phyloP scores from a whole-genome alignment of 2,797 vertebrate species.

The Epinephelus awoara region DNA sequence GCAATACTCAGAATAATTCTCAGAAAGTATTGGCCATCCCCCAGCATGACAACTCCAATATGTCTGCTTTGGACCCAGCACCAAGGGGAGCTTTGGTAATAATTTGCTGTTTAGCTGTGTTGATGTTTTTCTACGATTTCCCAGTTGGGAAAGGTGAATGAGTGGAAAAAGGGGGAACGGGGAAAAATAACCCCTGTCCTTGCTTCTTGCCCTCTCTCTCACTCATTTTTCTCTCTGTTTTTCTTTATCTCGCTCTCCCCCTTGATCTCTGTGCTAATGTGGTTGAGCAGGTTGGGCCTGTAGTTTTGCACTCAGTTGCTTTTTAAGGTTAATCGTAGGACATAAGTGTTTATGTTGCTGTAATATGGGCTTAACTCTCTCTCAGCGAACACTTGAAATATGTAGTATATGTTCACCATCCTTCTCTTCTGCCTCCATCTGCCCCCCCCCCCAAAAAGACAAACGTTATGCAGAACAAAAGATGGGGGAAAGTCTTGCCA shows the following conservation, averaged over 20 bases:
- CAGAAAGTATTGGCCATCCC: conserved; percentile 68
- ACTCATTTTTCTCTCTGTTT: conserved; percentile 50
- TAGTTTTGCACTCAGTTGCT: conserved; percentile 83
- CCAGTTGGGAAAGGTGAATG: conserved; percentile 78
- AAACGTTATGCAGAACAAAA: conserved; percentile 86
- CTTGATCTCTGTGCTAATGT: conserved; percentile 82
- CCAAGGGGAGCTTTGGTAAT: conserved; percentile 79
- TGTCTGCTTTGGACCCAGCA: conserved; percentile 68
- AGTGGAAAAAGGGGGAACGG: conserved; percentile 37
- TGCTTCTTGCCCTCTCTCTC: conserved; percentile 52
- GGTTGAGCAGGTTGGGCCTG: conserved; percentile 77
- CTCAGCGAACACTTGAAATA: conserved; percentile 82
- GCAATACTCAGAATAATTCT: conserved; percentile 71
- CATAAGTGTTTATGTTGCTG: conserved; percentile 85
- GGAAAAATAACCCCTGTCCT: conserved; percentile 55
- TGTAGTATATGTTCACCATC: conserved; percentile 71
- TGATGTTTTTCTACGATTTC: conserved; percentile 82
- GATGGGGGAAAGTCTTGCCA: conserved; percentile 85
- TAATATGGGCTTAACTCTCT: conserved; percentile 82
- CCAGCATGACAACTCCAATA: conserved; percentile 77
- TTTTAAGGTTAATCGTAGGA: conserved; percentile 87
- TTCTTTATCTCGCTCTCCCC: conserved; percentile 8
- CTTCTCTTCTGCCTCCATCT: neutral
- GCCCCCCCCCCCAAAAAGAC: conserved; percentile 71
- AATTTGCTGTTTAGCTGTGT: conserved; percentile 81